Evolutionary conservation across 2,797 vertebrate species (phyloP).

Genomic region (Eremophila alpestris): DNA sequence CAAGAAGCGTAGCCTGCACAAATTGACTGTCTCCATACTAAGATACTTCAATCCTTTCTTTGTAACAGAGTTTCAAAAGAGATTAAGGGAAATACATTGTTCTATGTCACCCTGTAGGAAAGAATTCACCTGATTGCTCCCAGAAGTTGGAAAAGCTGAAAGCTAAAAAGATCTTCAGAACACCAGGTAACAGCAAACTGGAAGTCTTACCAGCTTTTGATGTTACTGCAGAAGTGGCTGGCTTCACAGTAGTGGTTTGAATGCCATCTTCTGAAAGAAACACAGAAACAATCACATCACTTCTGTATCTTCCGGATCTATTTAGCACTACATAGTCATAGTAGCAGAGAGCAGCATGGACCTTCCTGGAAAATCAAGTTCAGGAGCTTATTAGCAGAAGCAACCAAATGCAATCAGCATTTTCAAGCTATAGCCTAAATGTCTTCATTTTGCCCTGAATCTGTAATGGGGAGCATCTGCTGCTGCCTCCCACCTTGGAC

Average conservation of each 20-base stretch:
- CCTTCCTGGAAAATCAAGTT: not conserved
- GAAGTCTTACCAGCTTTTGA: not conserved
- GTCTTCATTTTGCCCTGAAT: not conserved
- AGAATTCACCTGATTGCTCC: not conserved
- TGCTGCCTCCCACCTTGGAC: not conserved
- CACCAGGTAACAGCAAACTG: not conserved
- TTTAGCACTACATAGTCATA: not conserved
- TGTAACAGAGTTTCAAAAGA: not conserved
- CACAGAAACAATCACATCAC: not conserved
- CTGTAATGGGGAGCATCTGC: not conserved
- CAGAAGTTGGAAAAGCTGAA: not conserved
- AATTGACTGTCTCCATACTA: not conserved
- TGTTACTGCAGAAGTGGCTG: accelerated
- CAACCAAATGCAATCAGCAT: not conserved
- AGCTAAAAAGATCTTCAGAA: not conserved
- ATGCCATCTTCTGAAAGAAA: not conserved
- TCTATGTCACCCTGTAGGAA: not conserved
- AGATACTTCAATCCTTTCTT: not conserved
- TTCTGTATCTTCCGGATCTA: not conserved
- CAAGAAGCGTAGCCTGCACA: not conserved
- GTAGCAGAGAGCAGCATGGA: not conserved
- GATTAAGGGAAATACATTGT: not conserved
- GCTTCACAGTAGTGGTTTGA: accelerated
- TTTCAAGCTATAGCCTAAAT: not conserved
- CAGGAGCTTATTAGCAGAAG: not conserved